These are phyloP conservation scores for Anoplophora glabripennis DNA, from an alignment of 1,140 invertebrate genomes.

Conservation along the genomic window DNA sequence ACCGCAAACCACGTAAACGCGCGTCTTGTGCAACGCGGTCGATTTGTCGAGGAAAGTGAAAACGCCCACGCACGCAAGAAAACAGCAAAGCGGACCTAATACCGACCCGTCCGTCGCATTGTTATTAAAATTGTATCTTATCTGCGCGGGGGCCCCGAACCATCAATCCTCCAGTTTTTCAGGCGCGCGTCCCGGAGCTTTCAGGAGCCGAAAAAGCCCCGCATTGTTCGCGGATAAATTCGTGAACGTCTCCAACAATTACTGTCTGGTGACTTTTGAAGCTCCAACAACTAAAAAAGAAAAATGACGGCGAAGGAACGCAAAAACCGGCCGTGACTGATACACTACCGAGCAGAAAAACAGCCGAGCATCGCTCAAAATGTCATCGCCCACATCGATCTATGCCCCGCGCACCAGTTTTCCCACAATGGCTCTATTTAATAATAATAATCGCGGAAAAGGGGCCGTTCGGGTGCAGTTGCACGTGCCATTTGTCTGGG, in stretches of 20 bases:
- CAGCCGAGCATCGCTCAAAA: conserved; percentile 1
- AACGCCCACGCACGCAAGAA: background rate
- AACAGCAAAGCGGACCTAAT: background rate
- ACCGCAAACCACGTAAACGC: too few species aligned
- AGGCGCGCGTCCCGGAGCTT: too few species aligned
- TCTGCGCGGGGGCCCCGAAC: background rate
- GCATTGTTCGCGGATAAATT: background rate
- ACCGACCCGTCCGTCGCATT: background rate
- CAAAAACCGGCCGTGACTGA: background rate
- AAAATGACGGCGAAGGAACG: background rate
- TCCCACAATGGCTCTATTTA: too few species aligned
- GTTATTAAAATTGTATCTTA: conserved; percentile 4
- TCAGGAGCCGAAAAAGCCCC: background rate
- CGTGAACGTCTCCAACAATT: conserved; percentile 8
- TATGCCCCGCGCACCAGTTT: too few species aligned
- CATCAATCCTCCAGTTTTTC: conserved; percentile 6
- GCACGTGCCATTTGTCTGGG: too few species aligned
- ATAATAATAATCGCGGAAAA: too few species aligned
- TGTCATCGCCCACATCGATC: background rate
- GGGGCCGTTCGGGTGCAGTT: too few species aligned
- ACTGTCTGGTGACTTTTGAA: conserved; percentile 7
- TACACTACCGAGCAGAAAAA: background rate
- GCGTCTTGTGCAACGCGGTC: background rate
- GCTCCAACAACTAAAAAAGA: too few species aligned
- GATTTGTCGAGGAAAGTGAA: background rate